Evolutionary conservation across 2,797 vertebrate species (phyloP), one percentile per base, ranked within the genome.

Genomic region (Setipinna tenuifilis): DNA sequence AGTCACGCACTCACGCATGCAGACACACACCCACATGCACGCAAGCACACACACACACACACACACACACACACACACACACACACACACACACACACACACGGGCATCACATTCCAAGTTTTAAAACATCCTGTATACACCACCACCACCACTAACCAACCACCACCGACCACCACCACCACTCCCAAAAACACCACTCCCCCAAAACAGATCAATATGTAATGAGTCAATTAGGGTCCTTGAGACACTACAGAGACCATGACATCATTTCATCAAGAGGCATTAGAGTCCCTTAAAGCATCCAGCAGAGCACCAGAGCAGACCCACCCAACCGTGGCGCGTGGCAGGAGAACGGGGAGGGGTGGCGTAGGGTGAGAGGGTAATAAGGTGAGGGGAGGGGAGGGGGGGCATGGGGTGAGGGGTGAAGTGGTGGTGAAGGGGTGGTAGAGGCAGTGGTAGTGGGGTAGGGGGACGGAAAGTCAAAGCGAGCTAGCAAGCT

Each of bases 1-100:
- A n/a, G n/a, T n/a, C n/a, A n/a, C n/a, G n/a, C n/a, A n/a, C n/a
- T n/a, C n/a, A n/a, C n/a, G n/a, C n/a, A n/a, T n/a, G n/a, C n/a
- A n/a, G n/a, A n/a, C n/a, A n/a, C n/a, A n/a, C n/a, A n/a, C n/a
- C n/a, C n/a, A n/a, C n/a, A n/a, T n/a, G n/a, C n/a, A n/a, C n/a
- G n/a, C n/a, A n/a, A n/a, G n/a, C n/a, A n/a, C n/a, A n/a, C n/a
- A n/a, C n/a, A n/a, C n/a, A n/a, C n/a, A n/a, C n/a, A n/a, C n/a
- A n/a, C n/a, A n/a, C n/a, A n/a, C n/a, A n/a, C n/a, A n/a, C n/a
- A n/a, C n/a, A n/a, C n/a, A n/a, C n/a, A n/a, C n/a, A n/a, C n/a
- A n/a, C n/a, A n/a, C n/a, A n/a, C 25, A 71, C 71, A 80, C 35
- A 65, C 11, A 62, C 80, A 86, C 86, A 83, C 81, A 83, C 85